Evolutionary conservation across 1,140 invertebrate species (phyloP), one percentile per base, ranked within the genome.

Genomic region (Cylas formicarius): DNA sequence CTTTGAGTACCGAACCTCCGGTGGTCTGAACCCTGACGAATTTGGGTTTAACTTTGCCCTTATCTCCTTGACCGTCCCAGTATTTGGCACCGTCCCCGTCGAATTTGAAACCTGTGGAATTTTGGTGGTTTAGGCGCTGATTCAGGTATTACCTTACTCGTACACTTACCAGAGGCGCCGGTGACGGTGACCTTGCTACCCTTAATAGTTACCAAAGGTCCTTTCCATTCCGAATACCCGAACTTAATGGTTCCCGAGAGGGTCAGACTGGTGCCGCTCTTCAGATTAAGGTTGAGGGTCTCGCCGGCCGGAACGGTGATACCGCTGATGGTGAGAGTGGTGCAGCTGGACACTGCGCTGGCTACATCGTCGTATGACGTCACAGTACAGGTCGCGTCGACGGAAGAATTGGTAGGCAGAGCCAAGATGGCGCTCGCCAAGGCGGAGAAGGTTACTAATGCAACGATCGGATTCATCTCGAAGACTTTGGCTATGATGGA

Each of bases 61-160:
- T 42, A 18, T 40, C 41, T 19, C 43, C 43, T 42, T 42, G 41
- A 17, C 48, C 48, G 24, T 51, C 48, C 48, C 48, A 51, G 19
- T 38, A 51, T 16, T 39, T 10, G 20, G 42, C 37, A 23, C 48
- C 49, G 13, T 43, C 33, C 7, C 47, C 47, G 39, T 49, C 40
- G 6, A 49, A 28, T 13, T 37, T 9, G 13, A 34, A 43, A 2
- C 26, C 39, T 47, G 17, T 32, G 8, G 17, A 9, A 32, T 13
- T 13, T n/a, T 32, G 11, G 11, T 32, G 31, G 17, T 7, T n/a
- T n/a, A n/a, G n/a, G n/a, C n/a, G n/a, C n/a, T n/a, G n/a, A n/a
- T n/a, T n/a, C n/a, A n/a, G n/a, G n/a, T n/a, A n/a, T n/a, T n/a
- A n/a, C n/a, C n/a, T n/a, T n/a, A n/a, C n/a, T n/a, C n/a, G n/a